These are phyloP conservation scores for Spinus olivaceus DNA, from an alignment of 2,797 vertebrate genomes.

Conservation along the genomic window DNA sequence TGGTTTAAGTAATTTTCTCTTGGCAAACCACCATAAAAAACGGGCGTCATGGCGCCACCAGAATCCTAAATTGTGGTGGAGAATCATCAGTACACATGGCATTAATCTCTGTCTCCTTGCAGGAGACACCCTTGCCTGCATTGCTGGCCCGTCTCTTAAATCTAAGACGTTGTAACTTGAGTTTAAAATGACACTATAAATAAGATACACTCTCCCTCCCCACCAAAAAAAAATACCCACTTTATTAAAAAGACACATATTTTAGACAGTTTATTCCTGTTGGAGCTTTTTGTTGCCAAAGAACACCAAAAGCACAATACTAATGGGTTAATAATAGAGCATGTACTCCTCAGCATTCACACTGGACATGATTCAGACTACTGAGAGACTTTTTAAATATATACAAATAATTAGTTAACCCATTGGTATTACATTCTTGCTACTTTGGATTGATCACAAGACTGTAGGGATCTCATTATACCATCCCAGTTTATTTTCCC, in stretches of 20 bases:
- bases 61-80: conserved; percentile 91
- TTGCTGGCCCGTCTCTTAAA: conserved; percentile 84
- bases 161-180: conserved; percentile 75
- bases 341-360: conserved; percentile 5
- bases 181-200: conserved; percentile 76
- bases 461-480: conserved; percentile 72
- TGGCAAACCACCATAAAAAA: conserved; percentile 88
- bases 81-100: conserved; percentile 89
- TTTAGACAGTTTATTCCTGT: conserved; percentile 29
- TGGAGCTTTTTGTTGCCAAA: not conserved
- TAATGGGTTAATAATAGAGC: conserved; percentile 50
- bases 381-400: conserved; percentile 51
- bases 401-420: conserved; percentile 63
- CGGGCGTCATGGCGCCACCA: conserved; percentile 92
- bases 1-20: conserved; percentile 89
- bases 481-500: conserved; percentile 61
- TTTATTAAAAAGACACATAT: conserved; percentile 51
- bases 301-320: not conserved
- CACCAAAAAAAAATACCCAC: not conserved
- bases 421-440: conserved; percentile 49
- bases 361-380: conserved; percentile 45
- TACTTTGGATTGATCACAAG: conserved; percentile 61
- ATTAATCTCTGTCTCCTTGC: conserved; percentile 89
- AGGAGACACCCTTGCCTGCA: conserved; percentile 86
- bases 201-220: conserved; percentile 41